Evolutionary conservation across 2,113 vertebrate genomes (phyloP), one percentile per base, ranked within the genome.

Genomic region (human): DNA sequence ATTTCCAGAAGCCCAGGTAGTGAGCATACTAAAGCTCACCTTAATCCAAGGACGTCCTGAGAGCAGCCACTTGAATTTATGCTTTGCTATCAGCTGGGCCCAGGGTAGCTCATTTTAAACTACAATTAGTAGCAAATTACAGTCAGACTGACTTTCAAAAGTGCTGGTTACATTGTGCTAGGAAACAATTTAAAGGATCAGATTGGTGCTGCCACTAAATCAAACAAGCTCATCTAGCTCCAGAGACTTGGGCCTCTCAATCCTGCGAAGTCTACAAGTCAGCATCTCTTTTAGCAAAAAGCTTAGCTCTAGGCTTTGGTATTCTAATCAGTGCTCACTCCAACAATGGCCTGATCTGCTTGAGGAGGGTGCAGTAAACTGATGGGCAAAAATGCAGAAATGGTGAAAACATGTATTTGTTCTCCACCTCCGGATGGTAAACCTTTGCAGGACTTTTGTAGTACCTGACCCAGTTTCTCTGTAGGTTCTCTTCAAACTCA

Each of bases 181-280:
- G 78, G 70, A 98, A 98, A 97, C 78, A 81, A 66, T 98, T 98
- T 96, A 97, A 97, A 97, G 95, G 85, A 40, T 93, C 92, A 97
- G 96, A 93, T 89, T 59, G 73, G 72, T 78, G 40, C 70, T 73
- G 83, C 89, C 93, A 87, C 96, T 97, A 94, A 97, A 98, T 98
- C 97, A 98, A 90, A 97, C 50, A 52, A 94, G 87, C 76, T 80
- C 61, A 13, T 94, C 72, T 90, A 96, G 78, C 70, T 97, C 95
- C 92, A 52, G 96, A 98, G 97, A 78, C 83, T 79, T 85, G 96
- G 45, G n/a, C 72, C 45, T 98, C 90, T 78, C 94, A 90, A 27
- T 78, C 89, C 88, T 97, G 57, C 90, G 76, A 2, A 50, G 57
- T 3, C 23, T 73, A 73, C 17, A 17, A 78, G 76, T 97, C 90